Conservation (phyloP, 2,888 invertebrate genomes). For the Spisula solida region DNA sequence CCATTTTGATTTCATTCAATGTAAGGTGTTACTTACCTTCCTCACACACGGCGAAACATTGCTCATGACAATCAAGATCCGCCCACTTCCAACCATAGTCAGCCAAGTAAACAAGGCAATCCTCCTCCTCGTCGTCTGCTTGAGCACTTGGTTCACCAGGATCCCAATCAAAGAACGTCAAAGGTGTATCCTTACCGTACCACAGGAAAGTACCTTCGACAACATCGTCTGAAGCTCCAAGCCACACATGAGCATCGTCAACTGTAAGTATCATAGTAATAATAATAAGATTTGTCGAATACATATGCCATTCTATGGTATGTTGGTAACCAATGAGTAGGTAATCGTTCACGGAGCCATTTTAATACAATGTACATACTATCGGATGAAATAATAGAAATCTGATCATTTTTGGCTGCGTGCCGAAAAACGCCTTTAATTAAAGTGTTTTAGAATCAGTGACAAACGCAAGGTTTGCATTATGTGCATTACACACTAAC, state of each 20-base stretch:
- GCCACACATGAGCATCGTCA: conserved; percentile 42
- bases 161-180: conserved; percentile 54
- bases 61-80: conserved; percentile 44
- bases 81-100: conserved; percentile 52
- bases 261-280: not conserved
- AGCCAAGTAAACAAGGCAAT: conserved; percentile 50
- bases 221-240: conserved; percentile 51
- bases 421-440: conserved; percentile 36
- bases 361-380: no score
- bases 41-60: conserved; percentile 44
- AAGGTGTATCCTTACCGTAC: conserved; percentile 43
- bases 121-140: conserved; percentile 35
- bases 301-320: no score
- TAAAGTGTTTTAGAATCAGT: conserved; percentile 36
- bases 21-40: no score
- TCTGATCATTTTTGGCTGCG: not conserved
- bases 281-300: no score
- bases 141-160: conserved; percentile 49
- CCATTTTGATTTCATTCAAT: no score
- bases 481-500: conserved; percentile 34
- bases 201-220: conserved; percentile 48
- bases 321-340: no score
- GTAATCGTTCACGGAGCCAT: no score
- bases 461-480: conserved; percentile 38
- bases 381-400: not conserved